Evolutionary conservation across 1,140 invertebrate genomes (phyloP).

Genomic region (Trachymyrmex cornetzi): DNA sequence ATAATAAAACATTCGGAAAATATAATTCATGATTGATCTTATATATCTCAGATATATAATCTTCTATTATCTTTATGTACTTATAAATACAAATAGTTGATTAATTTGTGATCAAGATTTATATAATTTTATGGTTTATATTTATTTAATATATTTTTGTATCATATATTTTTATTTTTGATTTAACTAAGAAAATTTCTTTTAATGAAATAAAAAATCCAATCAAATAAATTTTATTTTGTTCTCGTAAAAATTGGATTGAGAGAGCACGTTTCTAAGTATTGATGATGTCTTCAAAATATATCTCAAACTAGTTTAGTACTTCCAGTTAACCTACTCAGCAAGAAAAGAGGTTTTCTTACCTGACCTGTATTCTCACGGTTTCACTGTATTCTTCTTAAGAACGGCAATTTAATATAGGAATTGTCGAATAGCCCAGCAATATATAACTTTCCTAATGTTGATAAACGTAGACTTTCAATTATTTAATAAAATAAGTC

Average conservation of each 20-base stretch:
- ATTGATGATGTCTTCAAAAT: not conserved
- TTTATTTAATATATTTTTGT: constrained; percentile 14
- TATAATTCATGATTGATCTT: not conserved
- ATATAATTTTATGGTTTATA: not conserved
- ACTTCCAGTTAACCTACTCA: not conserved
- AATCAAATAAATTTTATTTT: not conserved
- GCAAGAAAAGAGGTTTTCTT: not conserved
- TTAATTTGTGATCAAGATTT: not conserved
- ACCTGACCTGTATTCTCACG: not conserved
- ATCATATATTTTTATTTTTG: not conserved
- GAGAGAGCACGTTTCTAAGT: not conserved
- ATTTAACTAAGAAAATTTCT: not conserved
- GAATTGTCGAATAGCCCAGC: not conserved
- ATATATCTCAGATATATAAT: not conserved
- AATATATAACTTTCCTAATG: not conserved
- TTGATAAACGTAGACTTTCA: not conserved
- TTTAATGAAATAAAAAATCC: not conserved
- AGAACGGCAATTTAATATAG: not conserved
- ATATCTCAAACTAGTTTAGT: not conserved
- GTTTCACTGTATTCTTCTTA: not conserved
- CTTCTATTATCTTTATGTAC: not conserved
- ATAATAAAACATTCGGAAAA: not conserved
- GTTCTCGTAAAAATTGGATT: not conserved
- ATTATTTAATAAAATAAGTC: not conserved
- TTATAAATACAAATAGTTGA: not conserved